phyloP scores from a whole-genome alignment of 1,140 invertebrate species.

The Chrysomallon squamiferum region DNA sequence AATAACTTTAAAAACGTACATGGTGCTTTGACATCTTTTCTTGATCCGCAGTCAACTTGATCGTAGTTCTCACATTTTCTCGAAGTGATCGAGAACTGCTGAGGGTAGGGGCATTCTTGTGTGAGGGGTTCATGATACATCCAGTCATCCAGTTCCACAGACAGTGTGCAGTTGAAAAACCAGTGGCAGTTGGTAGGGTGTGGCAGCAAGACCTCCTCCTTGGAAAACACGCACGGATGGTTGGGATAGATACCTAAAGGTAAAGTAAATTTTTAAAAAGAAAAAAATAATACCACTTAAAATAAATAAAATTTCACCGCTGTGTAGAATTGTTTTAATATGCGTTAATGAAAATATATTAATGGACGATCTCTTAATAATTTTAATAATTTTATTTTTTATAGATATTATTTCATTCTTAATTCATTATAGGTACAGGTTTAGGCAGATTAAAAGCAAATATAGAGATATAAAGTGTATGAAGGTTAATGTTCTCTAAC shows the following conservation, averaged over 20 bases:
- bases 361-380: background rate
- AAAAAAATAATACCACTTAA: background rate
- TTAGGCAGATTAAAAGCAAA: no score
- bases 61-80: conserved; percentile 15
- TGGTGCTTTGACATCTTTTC: conserved; percentile 9
- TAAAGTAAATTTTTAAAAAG: background rate
- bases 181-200: conserved; percentile 16
- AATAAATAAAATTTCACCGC: background rate
- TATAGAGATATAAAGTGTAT: no score
- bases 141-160: background rate
- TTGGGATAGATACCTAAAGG: conserved; percentile 9
- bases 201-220: conserved; percentile 1
- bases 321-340: background rate
- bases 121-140: conserved; percentile 9
- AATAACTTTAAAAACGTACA: conserved; percentile 20
- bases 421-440: no score
- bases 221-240: conserved; percentile 13
- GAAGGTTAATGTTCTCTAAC: no score
- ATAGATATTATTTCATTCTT: no score
- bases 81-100: conserved; percentile 8
- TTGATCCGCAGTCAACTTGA: conserved; percentile 10
- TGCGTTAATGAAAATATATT: background rate
- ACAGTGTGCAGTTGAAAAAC: conserved; percentile 18
- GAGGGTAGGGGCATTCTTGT: conserved; percentile 20
- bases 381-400: no score